Evolutionary conservation across 2,113 vertebrate genomes (phyloP).

Genomic region (Loxodonta africana): DNA sequence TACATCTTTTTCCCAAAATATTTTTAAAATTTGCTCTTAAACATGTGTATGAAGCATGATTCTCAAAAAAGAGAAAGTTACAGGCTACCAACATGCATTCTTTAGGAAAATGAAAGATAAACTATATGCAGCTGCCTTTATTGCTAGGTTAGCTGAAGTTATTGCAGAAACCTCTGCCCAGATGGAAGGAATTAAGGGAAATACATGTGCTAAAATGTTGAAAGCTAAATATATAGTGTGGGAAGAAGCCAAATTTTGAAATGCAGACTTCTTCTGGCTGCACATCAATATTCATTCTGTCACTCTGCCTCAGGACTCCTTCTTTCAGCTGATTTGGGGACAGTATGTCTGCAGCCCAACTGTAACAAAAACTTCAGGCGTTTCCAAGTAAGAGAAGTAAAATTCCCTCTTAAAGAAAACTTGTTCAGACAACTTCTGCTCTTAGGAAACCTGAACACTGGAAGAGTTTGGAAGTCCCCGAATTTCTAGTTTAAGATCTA

Average conservation of each 20-base stretch:
- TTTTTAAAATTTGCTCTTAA: constrained; percentile 14
- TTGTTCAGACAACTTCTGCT: constrained; percentile 52
- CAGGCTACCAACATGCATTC: background rate
- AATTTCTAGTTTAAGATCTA: constrained; percentile 52
- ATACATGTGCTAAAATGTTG: constrained; percentile 28
- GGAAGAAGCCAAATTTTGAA: constrained; percentile 49
- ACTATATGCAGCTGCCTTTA: background rate
- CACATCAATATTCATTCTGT: constrained; percentile 30
- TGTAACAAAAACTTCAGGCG: background rate
- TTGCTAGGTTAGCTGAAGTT: background rate
- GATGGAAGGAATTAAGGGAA: constrained; percentile 38
- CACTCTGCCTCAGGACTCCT: constrained; percentile 47
- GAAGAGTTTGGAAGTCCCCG: constrained; percentile 58
- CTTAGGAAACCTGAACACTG: constrained; percentile 38
- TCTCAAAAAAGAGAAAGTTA: constrained; percentile 18
- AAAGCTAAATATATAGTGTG: background rate
- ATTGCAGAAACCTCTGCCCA: constrained; percentile 19
- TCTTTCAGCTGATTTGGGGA: background rate
- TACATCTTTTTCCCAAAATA: background rate
- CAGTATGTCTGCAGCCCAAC: background rate
- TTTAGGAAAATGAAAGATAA: background rate
- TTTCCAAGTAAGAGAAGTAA: constrained; percentile 60
- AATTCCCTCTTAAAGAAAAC: constrained; percentile 50
- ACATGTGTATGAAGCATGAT: background rate
- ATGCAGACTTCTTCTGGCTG: background rate